Conservation (phyloP, 2,113 vertebrate genomes). For the Callaeas wilsoni region DNA sequence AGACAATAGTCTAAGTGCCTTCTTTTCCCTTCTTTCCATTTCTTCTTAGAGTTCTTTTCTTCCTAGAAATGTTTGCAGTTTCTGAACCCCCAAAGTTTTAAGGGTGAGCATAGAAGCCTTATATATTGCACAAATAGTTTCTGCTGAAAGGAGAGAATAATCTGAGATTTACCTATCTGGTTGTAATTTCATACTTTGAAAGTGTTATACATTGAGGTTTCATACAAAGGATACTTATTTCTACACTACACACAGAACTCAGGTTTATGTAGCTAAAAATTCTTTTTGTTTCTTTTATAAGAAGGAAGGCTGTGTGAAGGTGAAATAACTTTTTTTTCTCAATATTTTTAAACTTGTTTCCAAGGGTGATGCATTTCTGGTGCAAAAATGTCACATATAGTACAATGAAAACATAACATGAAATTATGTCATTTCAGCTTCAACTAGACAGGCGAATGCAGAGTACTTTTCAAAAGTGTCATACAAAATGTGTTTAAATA, state of each 20-base stretch:
- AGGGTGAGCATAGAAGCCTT: not conserved
- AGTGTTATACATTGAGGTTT: not conserved
- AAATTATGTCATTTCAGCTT: conserved; percentile 11
- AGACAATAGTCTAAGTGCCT: not conserved
- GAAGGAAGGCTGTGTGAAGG: not conserved
- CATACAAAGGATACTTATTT: not conserved
- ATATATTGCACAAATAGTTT: not conserved
- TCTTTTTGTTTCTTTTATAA: not conserved
- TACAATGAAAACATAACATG: not conserved
- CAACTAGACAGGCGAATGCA: not conserved
- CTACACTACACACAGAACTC: not conserved
- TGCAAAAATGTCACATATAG: not conserved
- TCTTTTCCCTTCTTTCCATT: not conserved
- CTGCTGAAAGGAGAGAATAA: not conserved
- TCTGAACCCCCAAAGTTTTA: not conserved
- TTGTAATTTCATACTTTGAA: not conserved
- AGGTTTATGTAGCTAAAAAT: not conserved
- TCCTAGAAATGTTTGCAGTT: not conserved
- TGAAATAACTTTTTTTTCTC: not conserved
- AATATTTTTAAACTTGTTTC: not conserved
- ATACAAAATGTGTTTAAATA: not conserved
- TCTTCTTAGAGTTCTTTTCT: not conserved
- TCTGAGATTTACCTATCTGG: not conserved
- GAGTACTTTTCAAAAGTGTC: not conserved
- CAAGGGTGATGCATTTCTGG: not conserved